These are phyloP conservation scores for Zaprionus tsacasi DNA, from an alignment of 1,140 invertebrate species.

Conservation along the genomic window DNA sequence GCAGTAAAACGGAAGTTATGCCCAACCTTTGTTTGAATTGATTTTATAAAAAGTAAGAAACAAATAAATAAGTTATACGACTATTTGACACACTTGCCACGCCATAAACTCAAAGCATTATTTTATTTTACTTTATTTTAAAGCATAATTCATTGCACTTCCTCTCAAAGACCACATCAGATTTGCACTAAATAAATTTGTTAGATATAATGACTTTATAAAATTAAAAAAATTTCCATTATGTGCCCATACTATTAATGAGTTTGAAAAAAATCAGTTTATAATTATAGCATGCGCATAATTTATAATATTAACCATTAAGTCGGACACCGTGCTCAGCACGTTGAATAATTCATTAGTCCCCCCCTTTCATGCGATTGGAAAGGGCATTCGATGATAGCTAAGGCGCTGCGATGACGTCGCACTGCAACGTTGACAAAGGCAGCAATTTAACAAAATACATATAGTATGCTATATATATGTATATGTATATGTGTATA, in stretches of 20 bases:
- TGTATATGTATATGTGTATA: conserved; percentile 28
- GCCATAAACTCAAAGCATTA: background rate
- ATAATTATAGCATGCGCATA: conserved; percentile 2
- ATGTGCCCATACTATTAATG: background rate
- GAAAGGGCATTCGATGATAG: conserved; percentile 48
- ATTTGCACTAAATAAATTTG: background rate
- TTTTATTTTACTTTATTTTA: background rate
- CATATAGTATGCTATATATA: conserved; percentile 23
- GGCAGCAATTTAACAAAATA: conserved; percentile 36
- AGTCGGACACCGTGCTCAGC: background rate
- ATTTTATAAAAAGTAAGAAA: background rate
- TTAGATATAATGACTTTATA: background rate
- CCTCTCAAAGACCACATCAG: background rate
- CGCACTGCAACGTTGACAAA: conserved; percentile 58
- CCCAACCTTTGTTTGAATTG: background rate
- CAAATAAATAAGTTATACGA: background rate
- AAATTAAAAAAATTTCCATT: background rate
- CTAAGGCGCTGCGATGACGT: conserved; percentile 58
- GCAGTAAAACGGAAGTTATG: background rate
- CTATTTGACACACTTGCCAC: background rate
- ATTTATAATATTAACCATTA: conserved; percentile 2
- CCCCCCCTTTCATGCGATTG: background rate
- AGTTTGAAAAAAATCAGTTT: background rate
- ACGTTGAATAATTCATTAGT: background rate
- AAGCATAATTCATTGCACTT: background rate